Evolutionary conservation across 2,797 vertebrate genomes (phyloP), one percentile per base, ranked within the genome.

Genomic region (Enteromius trimaculatus): DNA sequence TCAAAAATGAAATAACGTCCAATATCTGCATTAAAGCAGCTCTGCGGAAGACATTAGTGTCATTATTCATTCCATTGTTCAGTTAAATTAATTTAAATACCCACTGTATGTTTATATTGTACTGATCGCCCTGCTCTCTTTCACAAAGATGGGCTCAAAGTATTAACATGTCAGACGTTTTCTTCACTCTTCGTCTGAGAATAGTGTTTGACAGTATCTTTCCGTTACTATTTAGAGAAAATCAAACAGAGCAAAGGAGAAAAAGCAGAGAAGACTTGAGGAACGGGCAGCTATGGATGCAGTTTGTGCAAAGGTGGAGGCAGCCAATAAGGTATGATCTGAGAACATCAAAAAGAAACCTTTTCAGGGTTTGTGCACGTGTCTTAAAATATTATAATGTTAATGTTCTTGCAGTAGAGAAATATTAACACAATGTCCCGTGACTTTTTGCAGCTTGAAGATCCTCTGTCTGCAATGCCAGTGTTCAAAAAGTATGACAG

Each of bases 401-500:
- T 47, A 5, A 19, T 3, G 1, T 78, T 13, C 19, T 44, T 34
- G 31, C n/a, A 34, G 3, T 19, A 29, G 19, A 64, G 7, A 44
- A 77, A 19, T 66, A 31, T 23, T 72, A 64, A 49, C 1, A 44
- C 4, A 17, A 5, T 47, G 17, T 77, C 0, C 37, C 13, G 29
- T 83, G 87, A 85, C 13, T 44, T 58, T 80, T 77, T 88, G 79
- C 92, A 99, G 97, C 95, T 98, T 0, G 95, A 96, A 1, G 97
- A 99, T 82, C 97, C 97, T 1, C 92, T 99, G 42, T 94, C 96
- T 71, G 93, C 97, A 2, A 98, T 98, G 89, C 97, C 97, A 0
- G 97, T 96, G 86, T 99, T 99, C 90, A 98, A 97, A 92, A 98
- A 98, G 80, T 99, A 97, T 0, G 97, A 99, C 92, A 93, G 97